Percentiles rank a stretch among this genome's conserved stretches.
Conservation (phyloP, 2,113 vertebrate genomes). For the Rhipidura dahli region DNA sequence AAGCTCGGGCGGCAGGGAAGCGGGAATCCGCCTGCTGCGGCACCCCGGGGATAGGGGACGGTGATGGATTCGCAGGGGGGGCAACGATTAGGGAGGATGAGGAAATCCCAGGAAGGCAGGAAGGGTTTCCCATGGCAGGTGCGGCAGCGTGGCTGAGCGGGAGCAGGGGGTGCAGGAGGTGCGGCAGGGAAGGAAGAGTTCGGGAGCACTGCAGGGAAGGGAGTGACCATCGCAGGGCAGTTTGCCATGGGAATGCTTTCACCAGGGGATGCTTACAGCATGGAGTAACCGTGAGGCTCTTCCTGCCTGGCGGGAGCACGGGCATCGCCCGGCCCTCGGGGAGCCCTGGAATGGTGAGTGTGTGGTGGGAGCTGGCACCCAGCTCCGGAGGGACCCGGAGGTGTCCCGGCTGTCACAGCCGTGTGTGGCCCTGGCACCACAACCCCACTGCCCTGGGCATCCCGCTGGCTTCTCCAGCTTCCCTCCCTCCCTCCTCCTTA, state of each 20-base stretch:
- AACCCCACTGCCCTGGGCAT: fast-evolving
- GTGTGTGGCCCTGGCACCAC: background rate
- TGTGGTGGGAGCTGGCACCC: fast-evolving
- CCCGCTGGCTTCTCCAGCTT: background rate
- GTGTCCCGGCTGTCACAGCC: background rate
- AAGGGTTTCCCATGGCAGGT: background rate
- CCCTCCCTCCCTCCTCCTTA: background rate
- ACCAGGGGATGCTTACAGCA: background rate
- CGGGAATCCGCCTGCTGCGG: fast-evolving
- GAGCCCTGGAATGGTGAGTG: fast-evolving
- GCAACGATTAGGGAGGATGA: background rate
- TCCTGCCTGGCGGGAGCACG: background rate
- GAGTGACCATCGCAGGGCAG: background rate
- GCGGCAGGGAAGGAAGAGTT: background rate
- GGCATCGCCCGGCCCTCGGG: background rate
- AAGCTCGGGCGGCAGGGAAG: fast-evolving
- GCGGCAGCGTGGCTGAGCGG: background rate
- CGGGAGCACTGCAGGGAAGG: background rate
- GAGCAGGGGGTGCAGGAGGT: background rate
- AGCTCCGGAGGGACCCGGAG: fast-evolving
- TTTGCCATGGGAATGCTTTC: background rate
- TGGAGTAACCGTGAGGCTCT: background rate
- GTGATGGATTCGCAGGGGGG: fast-evolving
- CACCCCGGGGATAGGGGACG: background rate
- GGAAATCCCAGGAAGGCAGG: background rate